Evolutionary conservation across 1,140 invertebrate genomes (phyloP).

Genomic region (Euura saliciscinereae): DNA sequence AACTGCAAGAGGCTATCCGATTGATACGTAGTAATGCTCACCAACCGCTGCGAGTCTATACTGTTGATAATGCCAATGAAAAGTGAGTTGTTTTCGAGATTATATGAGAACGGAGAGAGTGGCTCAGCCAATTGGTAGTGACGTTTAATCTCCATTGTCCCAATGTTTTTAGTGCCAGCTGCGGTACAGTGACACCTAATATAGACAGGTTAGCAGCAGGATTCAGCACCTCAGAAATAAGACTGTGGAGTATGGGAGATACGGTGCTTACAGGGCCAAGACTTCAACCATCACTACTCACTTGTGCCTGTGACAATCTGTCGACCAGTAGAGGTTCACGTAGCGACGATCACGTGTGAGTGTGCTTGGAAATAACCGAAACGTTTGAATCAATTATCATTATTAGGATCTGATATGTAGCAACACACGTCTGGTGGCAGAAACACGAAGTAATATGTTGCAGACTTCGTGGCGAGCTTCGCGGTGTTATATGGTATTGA

Average conservation of each 20-base stretch:
- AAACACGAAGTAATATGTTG: no score
- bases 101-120: no score
- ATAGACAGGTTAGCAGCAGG: slow-evolving; percentile 66
- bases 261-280: slow-evolving; percentile 59
- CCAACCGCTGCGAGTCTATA: slow-evolving; percentile 66
- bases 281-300: slow-evolving; percentile 35
- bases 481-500: no score
- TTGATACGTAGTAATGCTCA: slow-evolving; percentile 62
- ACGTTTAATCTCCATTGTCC: slow-evolving; percentile 10
- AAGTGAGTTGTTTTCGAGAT: slow-evolving; percentile 52
- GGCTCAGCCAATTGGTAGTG: no score
- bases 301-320: slow-evolving; percentile 42
- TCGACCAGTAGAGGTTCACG: slow-evolving; percentile 34
- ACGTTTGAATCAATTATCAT: slow-evolving; percentile 11
- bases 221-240: slow-evolving; percentile 66
- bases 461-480: no score
- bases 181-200: slow-evolving; percentile 62
- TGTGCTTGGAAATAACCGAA: not conserved
- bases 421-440: no score
- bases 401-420: not conserved
- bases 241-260: slow-evolving; percentile 68
- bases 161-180: slow-evolving; percentile 59
- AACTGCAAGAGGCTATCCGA: slow-evolving; percentile 67
- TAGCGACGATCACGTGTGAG: slow-evolving; percentile 37
- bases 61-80: slow-evolving; percentile 65